Evolutionary conservation across 53 echinoderm and acorn worm genomes (phyloP).

Genomic region (Mesocentrotus franciscanus): DNA sequence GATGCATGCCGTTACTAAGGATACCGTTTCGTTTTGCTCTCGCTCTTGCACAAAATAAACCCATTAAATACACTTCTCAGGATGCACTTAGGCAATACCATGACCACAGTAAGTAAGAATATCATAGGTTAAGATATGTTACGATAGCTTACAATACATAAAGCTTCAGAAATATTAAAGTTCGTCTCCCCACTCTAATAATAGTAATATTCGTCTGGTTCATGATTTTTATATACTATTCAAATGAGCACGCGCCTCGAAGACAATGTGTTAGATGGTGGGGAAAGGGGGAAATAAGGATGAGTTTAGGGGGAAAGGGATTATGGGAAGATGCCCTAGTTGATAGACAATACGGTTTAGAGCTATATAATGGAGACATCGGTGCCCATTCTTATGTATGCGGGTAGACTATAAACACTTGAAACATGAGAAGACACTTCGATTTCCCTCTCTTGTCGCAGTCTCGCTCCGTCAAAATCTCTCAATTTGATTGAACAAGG

Average conservation of each 20-base stretch:
- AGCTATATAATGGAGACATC: not conserved
- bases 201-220: not conserved
- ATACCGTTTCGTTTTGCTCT: not conserved
- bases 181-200: not conserved
- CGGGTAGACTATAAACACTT: slow-evolving; percentile 49
- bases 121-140: not conserved
- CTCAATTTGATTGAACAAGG: slow-evolving; percentile 6
- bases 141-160: not conserved
- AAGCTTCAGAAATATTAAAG: not conserved
- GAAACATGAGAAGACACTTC: slow-evolving; percentile 34
- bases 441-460: not conserved
- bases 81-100: not conserved
- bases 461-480: slow-evolving; percentile 47
- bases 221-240: not conserved
- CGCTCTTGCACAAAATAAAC: slow-evolving; percentile 10
- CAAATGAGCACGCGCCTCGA: not conserved
- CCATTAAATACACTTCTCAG: slow-evolving; percentile 11
- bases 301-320: not conserved
- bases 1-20: slow-evolving; percentile 39
- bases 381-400: not conserved
- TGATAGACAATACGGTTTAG: not conserved
- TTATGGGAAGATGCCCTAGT: not conserved
- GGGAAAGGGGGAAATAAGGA: not conserved
- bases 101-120: not conserved
- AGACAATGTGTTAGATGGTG: not conserved